Conservation (phyloP, 2,113 vertebrate genomes). For the Lonchura striata region DNA sequence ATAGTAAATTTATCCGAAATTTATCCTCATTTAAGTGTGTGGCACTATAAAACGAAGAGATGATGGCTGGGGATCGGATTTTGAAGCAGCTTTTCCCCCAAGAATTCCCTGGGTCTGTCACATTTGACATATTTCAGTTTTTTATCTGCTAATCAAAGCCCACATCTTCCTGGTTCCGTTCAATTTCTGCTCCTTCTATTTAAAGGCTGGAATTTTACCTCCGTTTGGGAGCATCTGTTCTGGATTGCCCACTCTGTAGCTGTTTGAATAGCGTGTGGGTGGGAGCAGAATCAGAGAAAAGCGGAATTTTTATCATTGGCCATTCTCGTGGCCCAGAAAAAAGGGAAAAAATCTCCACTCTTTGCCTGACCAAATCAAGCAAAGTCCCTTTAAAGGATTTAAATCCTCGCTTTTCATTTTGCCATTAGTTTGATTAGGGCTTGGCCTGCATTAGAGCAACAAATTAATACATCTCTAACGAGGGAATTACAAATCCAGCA, state of each 20-base stretch:
- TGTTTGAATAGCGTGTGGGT: conserved; percentile 5
- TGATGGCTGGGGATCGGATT: not conserved
- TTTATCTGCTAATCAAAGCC: not conserved
- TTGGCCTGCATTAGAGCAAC: not conserved
- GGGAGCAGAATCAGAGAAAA: not conserved
- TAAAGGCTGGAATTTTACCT: conserved; percentile 34
- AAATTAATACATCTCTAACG: not conserved
- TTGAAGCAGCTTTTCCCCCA: not conserved
- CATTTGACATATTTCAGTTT: not conserved
- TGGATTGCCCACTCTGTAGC: not conserved
- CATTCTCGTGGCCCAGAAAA: not conserved
- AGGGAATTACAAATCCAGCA: not conserved
- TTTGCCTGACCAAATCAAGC: not conserved
- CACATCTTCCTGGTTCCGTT: not conserved
- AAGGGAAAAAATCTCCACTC: not conserved
- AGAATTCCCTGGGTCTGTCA: conserved; percentile 9
- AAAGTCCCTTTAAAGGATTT: not conserved
- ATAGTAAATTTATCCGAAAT: not conserved
- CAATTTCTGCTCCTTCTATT: not conserved
- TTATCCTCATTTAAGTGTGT: not conserved
- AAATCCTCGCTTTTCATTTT: conserved; percentile 4
- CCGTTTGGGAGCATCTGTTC: conserved; percentile 28
- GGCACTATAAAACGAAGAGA: not conserved
- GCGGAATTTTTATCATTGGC: not conserved
- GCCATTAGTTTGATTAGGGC: conserved; percentile 35